Evolutionary conservation across 2,113 vertebrate species (phyloP), one percentile per base, ranked within the genome.

Genomic region (Monarcha castaneiventris): DNA sequence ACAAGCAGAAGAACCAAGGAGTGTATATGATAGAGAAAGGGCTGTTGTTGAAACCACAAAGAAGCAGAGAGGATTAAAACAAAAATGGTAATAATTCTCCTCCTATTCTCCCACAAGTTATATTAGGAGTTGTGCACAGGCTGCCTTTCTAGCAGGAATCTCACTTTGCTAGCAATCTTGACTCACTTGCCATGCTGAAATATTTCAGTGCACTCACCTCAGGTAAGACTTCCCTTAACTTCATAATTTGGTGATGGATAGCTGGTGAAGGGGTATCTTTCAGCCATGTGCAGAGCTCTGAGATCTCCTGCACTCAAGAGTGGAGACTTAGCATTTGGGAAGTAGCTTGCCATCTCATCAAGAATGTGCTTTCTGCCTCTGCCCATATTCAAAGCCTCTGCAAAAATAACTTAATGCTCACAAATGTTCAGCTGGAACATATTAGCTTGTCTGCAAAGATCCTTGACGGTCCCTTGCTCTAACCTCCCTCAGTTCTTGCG

Each of bases 401-500:
- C 51, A 90, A 92, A 96, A 93, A 85, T 23, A 86, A 84, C 86
- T 44, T 56, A 64, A 59, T n/a, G 58, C 52, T 92, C 90, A 83
- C 85, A 94, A 91, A 81, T 43, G 49, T 68, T 96, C 85, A 84
- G 83, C 92, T 88, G 85, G 83, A 93, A 95, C 44, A 41, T 72
- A 91, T 94, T 94, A 92, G 79, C 80, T 92, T 75, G 83, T 86
- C 88, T 94, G 64, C 49, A 93, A 72, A 92, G 88, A 92, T 92
- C 85, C 39, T 22, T 67, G 48, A 86, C 61, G 68, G 68, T 96
- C 85, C 56, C n/a, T 94, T 95, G 83, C 82, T 95, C 72, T 96
- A 96, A 94, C 79, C 88, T 93, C 93, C 82, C 59, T 88, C 72
- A 55, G 79, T 66, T 91, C 83, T 86, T 93, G 54, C 3, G 0